Percentiles rank a stretch among this genome's conserved stretches.
These are phyloP conservation scores for Lasioglossum morio DNA, from an alignment of 2,888 invertebrate species.

Conservation along the genomic window DNA sequence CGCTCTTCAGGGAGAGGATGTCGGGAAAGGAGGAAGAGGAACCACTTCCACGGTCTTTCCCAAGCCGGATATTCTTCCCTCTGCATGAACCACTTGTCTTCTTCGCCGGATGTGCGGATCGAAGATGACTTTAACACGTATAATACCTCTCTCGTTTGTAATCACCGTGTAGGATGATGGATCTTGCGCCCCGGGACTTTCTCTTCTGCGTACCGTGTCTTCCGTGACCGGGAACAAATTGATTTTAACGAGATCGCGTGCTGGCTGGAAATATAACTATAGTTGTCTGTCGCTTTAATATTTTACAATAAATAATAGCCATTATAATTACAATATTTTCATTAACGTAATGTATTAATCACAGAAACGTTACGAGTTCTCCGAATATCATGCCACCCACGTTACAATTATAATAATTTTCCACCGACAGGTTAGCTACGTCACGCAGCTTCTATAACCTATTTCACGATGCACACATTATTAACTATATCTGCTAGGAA, in stretches of 20 bases:
- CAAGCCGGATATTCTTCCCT: not conserved
- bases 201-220: not conserved
- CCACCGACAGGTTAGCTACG: not conserved
- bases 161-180: slow-evolving; percentile 1
- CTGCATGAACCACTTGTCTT: slow-evolving; percentile 38
- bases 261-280: too few relatives aligned
- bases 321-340: not conserved
- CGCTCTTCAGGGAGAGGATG: slow-evolving; percentile 47
- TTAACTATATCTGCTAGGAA: slow-evolving; percentile 14
- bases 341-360: too few relatives aligned
- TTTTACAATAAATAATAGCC: too few relatives aligned
- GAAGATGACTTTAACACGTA: slow-evolving; percentile 4
- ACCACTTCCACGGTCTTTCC: slow-evolving; percentile 21
- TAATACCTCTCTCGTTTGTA: slow-evolving; percentile 9
- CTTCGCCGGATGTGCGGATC: slow-evolving; percentile 6
- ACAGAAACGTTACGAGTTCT: too few relatives aligned
- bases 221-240: not conserved
- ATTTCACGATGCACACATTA: slow-evolving; percentile 45
- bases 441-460: slow-evolving; percentile 26
- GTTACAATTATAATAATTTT: too few relatives aligned
- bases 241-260: not conserved
- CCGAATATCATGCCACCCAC: too few relatives aligned
- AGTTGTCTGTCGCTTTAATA: too few relatives aligned
- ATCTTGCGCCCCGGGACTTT: not conserved
- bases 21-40: slow-evolving; percentile 38